Evolutionary conservation across 2,113 vertebrate genomes (phyloP).

Genomic region (Hydrochoerus hydrochaeris): DNA sequence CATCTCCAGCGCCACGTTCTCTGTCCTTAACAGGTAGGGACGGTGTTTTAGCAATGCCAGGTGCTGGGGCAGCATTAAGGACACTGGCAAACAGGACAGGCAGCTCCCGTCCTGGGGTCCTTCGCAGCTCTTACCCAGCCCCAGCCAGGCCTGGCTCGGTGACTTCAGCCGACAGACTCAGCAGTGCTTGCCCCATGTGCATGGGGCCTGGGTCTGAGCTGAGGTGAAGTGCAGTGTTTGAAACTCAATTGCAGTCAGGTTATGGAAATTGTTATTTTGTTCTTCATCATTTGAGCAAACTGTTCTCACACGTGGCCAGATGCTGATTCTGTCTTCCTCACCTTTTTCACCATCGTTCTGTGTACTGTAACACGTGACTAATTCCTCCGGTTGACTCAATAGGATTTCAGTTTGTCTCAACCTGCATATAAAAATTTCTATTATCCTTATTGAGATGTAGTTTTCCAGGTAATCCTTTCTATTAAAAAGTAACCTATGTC

Average conservation of each 20-base stretch:
- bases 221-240: neutral
- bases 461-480: neutral
- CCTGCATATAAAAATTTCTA: neutral
- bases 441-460: constrained; percentile 26
- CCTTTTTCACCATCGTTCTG: neutral
- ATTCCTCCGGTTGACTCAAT: neutral
- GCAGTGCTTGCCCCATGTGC: neutral
- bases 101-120: neutral
- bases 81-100: accelerated
- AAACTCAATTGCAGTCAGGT: neutral
- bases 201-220: neutral
- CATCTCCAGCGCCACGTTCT: too few species aligned
- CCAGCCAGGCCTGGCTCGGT: accelerated
- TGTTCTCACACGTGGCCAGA: neutral
- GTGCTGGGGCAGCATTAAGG: accelerated
- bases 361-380: neutral
- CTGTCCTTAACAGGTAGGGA: accelerated
- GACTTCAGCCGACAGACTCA: accelerated
- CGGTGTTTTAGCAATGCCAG: neutral
- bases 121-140: neutral
- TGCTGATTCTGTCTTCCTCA: neutral
- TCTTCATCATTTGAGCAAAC: constrained; percentile 23
- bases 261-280: neutral
- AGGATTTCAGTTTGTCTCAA: constrained; percentile 10
- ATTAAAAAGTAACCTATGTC: constrained; percentile 14